Base-by-base conservation (phyloP, 2,113 vertebrate genomes). In the Dasyurus viverrinus region DNA sequence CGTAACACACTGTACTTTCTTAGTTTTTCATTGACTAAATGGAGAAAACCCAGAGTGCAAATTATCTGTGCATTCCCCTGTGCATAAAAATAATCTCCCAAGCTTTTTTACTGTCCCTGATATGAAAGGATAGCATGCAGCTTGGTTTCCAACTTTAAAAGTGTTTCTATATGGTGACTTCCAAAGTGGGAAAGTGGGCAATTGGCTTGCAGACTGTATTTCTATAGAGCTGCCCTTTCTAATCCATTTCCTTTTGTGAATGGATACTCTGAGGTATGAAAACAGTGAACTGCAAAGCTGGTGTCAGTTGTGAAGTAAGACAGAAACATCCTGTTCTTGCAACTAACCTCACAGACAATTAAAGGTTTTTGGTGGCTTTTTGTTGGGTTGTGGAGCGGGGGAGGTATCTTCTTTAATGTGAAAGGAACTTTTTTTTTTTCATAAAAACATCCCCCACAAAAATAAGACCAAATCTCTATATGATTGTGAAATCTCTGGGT, bases 271-370 rank as follows among this genome's bases (percentile, higher is more conserved):
- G n/a, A 84, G 68, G 36, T 84, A 84, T 84, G 68, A 84, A 84
- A 84, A 84, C 68, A 84, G 68, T 84, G 36, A 84, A 42, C 36
- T 84, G 68, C 36, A 84, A 84, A 84, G 36, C 68, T 84, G 36
- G n/a, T 84, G 68, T 84, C 68, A 84, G n/a, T 84, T 84, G 68
- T 84, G 68, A 84, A 84, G 68, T 84, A 84, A 84, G 68, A 84
- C 68, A 84, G 68, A 42, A 84, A 84, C 68, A 84, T 84, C 68
- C 68, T 84, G 68, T 84, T 84, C 68, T 84, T 84, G 68, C 16
- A 84, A 42, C 68, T 84, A 84, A 84, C 68, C 68, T 23, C 68
- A 76, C 4, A 42, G 68, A 84, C 68, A 84, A 84, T 84, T 42
- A 84, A 84, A 84, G 68, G 68, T 84, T 84, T 84, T 84, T 23